A percentile compares a stretch with the other conserved stretches of the same genome.
Conservation (phyloP, 2,888 invertebrate species). For the Thymelicus lineola region DNA sequence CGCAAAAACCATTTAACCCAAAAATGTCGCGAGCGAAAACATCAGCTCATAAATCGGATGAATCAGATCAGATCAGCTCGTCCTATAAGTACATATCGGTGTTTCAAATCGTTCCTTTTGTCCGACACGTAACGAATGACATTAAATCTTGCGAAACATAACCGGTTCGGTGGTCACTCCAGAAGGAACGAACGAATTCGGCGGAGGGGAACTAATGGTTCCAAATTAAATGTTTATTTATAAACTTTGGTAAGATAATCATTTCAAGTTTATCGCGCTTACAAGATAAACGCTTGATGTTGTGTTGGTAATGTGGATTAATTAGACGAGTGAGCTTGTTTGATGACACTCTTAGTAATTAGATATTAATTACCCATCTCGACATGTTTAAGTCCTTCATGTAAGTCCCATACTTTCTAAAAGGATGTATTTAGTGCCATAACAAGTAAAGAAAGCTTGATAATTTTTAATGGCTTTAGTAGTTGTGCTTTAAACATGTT, state of each 20-base stretch:
- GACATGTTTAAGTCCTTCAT: neutral
- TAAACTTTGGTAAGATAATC: slow-evolving; percentile 16
- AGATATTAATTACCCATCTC: neutral
- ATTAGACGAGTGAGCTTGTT: slow-evolving; percentile 1
- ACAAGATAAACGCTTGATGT: slow-evolving; percentile 16
- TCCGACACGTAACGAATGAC: slow-evolving; percentile 16
- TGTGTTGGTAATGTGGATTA: slow-evolving; percentile 8
- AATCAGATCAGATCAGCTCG: slow-evolving; percentile 15
- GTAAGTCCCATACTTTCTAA: too few species aligned
- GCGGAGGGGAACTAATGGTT: slow-evolving; percentile 15
- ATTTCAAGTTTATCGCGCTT: slow-evolving; percentile 16
- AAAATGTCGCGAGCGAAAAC: neutral
- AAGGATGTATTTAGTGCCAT: too few species aligned
- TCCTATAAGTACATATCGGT: slow-evolving; percentile 25
- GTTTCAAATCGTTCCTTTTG: slow-evolving; percentile 22
- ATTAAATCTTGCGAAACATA: slow-evolving; percentile 23
- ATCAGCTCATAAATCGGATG: slow-evolving; percentile 7
- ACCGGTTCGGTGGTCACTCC: slow-evolving; percentile 10
- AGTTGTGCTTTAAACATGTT: too few species aligned
- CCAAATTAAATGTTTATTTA: slow-evolving; percentile 27
- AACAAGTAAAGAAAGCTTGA: too few species aligned
- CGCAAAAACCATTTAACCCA: neutral
- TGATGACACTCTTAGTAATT: slow-evolving; percentile 1
- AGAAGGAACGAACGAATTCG: slow-evolving; percentile 4
- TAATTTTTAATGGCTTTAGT: too few species aligned